Conservation (phyloP, 2,888 invertebrate species). For the Ptilodon capucinus region DNA sequence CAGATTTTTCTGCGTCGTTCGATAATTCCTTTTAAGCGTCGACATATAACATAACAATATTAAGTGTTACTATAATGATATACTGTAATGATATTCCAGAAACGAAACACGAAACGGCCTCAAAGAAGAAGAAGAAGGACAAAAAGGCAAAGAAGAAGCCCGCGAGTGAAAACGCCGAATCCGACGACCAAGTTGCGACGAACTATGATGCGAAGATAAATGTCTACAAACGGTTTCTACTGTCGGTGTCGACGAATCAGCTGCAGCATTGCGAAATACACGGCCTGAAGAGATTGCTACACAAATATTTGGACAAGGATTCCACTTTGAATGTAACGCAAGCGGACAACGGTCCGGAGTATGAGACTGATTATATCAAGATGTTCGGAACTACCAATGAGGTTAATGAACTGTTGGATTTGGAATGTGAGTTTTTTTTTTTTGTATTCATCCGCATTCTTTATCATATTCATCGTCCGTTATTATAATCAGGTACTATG, state of each 20-base stretch:
- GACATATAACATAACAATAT: too few relatives aligned
- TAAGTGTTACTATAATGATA: too few relatives aligned
- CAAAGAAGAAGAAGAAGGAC: conserved; percentile 30
- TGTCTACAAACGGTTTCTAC: conserved; percentile 46
- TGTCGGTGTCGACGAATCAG: conserved; percentile 48
- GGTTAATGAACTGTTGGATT: conserved; percentile 62
- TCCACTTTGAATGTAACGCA: conserved; percentile 7
- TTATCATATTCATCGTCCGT: too few relatives aligned
- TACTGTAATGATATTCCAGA: too few relatives aligned
- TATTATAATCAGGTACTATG: too few relatives aligned
- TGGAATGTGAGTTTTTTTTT: conserved; percentile 55
- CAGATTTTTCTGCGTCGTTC: too few relatives aligned
- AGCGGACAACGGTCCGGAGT: conserved; percentile 6
- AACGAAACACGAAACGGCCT: conserved; percentile 4
- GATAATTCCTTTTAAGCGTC: too few relatives aligned
- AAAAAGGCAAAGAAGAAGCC: conserved; percentile 12
- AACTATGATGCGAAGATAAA: conserved; percentile 26
- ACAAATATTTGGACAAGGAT: conserved; percentile 36
- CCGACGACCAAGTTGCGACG: conserved; percentile 27
- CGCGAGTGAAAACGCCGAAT: conserved; percentile 3
- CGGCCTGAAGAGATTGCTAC: conserved; percentile 38
- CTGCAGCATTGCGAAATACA: conserved; percentile 19
- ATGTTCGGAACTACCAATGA: conserved; percentile 67
- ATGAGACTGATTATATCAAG: conserved; percentile 48
- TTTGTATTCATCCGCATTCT: not conserved